Evolutionary conservation across 1,140 invertebrate species (phyloP).

Genomic region (Harlomillsia oculata): DNA sequence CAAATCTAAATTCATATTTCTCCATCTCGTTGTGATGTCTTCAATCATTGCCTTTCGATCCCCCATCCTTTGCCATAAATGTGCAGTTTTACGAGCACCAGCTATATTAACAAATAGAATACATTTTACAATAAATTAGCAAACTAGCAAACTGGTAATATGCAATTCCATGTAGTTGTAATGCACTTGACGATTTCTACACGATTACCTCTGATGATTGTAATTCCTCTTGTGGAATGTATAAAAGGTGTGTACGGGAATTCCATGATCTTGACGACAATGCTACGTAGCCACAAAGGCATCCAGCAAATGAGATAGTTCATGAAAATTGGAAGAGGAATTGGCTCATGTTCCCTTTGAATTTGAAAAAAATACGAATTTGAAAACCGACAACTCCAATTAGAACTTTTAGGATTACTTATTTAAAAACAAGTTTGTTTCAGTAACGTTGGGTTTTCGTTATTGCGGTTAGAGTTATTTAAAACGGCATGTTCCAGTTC

Average conservation of each 20-base stretch:
- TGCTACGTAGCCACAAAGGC: conserved; percentile 19
- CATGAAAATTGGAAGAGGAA: conserved; percentile 14
- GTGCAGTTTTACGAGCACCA: conserved; percentile 15
- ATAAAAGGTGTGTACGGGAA: conserved; percentile 18
- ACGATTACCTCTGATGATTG: conserved; percentile 16
- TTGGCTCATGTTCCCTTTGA: conserved; percentile 23
- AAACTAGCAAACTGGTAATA: too few relatives aligned
- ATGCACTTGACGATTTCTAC: too few relatives aligned
- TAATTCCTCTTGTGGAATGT: conserved; percentile 14
- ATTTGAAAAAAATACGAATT: too few relatives aligned
- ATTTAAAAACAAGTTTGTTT: too few relatives aligned
- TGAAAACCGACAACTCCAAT: too few relatives aligned
- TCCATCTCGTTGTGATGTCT: conserved; percentile 20
- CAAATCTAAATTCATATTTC: conserved; percentile 21
- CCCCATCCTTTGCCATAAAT: conserved; percentile 23
- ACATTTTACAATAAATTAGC: too few relatives aligned
- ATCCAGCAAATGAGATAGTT: conserved; percentile 29
- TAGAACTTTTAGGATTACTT: too few relatives aligned
- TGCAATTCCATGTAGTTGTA: too few relatives aligned
- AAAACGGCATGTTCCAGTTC: too few relatives aligned
- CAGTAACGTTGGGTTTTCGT: too few relatives aligned
- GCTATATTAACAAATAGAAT: too few relatives aligned
- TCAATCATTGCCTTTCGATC: conserved; percentile 28
- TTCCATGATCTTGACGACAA: conserved; percentile 13
- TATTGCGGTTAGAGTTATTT: too few relatives aligned